Evolutionary conservation across 2,888 invertebrate species (phyloP).

Genomic region (Sarcophaga rosellei): DNA sequence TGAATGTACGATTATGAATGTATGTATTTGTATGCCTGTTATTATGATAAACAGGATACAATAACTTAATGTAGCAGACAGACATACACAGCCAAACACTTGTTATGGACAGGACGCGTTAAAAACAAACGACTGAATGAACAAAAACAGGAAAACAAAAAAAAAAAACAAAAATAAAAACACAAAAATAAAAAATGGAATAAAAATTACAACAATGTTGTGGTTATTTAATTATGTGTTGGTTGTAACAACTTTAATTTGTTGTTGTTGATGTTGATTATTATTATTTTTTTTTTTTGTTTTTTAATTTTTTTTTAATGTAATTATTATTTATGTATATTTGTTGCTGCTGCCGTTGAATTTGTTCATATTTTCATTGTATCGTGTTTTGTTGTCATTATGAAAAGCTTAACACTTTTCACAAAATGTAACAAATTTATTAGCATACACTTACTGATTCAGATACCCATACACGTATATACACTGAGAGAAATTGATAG

Average conservation of each 20-base stretch:
- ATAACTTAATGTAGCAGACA: conserved; percentile 1
- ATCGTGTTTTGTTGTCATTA: conserved; percentile 55
- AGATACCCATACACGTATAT: not conserved
- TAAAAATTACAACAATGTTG: conserved; percentile 39
- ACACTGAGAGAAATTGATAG: not conserved
- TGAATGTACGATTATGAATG: not conserved
- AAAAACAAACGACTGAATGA: too few relatives aligned
- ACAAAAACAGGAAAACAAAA: not conserved
- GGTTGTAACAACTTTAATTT: conserved; percentile 49
- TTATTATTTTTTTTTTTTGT: conserved; percentile 20
- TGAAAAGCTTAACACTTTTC: conserved; percentile 48
- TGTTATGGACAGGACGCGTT: not conserved
- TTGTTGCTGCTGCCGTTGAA: conserved; percentile 38
- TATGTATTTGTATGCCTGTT: not conserved
- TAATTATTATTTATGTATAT: not conserved
- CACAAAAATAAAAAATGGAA: too few relatives aligned
- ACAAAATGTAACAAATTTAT: not conserved
- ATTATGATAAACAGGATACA: conserved; percentile 15
- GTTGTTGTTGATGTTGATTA: conserved; percentile 29
- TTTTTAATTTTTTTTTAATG: conserved; percentile 52
- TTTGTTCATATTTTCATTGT: conserved; percentile 52
- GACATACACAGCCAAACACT: not conserved
- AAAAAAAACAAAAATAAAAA: not conserved
- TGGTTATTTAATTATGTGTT: conserved; percentile 64
- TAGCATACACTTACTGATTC: not conserved